Percentiles rank a stretch among this genome's conserved stretches.
Evolutionary conservation across 2,888 invertebrate genomes (phyloP).

Genomic region (Trissoscelio sp.): DNA sequence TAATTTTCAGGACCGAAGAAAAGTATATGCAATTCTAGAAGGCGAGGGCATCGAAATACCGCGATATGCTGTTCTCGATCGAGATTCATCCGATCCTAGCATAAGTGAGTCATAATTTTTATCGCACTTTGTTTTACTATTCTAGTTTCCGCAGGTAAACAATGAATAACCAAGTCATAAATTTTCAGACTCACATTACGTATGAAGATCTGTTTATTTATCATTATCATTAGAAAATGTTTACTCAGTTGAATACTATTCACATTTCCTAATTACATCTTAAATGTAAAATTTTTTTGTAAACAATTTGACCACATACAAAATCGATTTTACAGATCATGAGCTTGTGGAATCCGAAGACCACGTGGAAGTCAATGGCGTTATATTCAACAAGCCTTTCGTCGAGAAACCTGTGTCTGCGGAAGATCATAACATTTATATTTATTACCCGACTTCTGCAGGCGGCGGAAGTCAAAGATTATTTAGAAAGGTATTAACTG

Average conservation of each 20-base stretch:
- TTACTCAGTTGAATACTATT: not conserved
- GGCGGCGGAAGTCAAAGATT: slow-evolving; percentile 98
- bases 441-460: slow-evolving; percentile 99
- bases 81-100: slow-evolving; percentile 94
- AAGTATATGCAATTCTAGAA: slow-evolving; percentile 97
- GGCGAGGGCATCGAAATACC: slow-evolving; percentile 98
- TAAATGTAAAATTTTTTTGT: not conserved
- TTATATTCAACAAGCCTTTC: slow-evolving; percentile 98
- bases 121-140: slow-evolving; percentile 10
- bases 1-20: slow-evolving; percentile 90
- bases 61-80: slow-evolving; percentile 97
- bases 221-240: not conserved
- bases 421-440: slow-evolving; percentile 99
- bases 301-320: too few relatives aligned
- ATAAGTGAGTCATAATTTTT: slow-evolving; percentile 48
- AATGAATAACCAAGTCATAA: not conserved
- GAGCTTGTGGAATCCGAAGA: slow-evolving; percentile 97
- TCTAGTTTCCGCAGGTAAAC: slow-evolving; percentile 1
- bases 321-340: slow-evolving; percentile 87
- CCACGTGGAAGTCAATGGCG: slow-evolving; percentile 98
- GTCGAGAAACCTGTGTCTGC: slow-evolving; percentile 99
- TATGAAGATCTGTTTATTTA: not conserved
- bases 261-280: not conserved
- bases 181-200: not conserved
- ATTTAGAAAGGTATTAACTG: slow-evolving; percentile 93